Evolutionary conservation across 2,797 vertebrate species (phyloP).

Genomic region (Odontamblyopus rebecca): DNA sequence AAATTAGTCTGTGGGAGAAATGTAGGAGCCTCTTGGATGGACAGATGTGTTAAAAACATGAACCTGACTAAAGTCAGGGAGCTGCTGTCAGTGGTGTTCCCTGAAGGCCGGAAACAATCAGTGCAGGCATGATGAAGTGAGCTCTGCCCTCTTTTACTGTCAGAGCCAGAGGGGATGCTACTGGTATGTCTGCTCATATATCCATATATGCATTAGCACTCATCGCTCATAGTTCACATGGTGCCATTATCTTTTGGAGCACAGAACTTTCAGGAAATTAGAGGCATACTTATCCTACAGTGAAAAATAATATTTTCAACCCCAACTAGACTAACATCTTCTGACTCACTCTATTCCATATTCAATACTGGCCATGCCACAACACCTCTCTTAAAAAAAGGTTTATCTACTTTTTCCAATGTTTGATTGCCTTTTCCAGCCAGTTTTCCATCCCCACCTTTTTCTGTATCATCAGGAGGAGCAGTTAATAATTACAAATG

Average conservation of each 20-base stretch:
- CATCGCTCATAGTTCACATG: constrained; percentile 28
- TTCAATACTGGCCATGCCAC: not conserved
- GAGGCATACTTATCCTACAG: not conserved
- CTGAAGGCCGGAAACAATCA: constrained; percentile 54
- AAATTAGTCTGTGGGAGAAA: not conserved
- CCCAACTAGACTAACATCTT: not conserved
- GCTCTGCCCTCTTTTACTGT: constrained; percentile 34
- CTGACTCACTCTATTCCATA: constrained; percentile 2
- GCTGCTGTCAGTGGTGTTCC: constrained; percentile 43
- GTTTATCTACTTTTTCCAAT: constrained; percentile 19
- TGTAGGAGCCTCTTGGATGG: not conserved
- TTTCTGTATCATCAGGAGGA: constrained; percentile 30
- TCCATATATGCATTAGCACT: constrained; percentile 25
- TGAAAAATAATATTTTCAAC: not conserved
- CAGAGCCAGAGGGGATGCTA: constrained; percentile 43
- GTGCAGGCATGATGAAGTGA: constrained; percentile 44
- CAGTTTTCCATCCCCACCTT: constrained; percentile 30
- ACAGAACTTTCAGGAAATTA: not conserved
- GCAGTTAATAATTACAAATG: constrained; percentile 22
- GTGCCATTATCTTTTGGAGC: constrained; percentile 18
- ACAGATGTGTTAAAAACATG: constrained; percentile 13
- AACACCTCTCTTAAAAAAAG: constrained; percentile 12
- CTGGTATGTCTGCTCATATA: constrained; percentile 46
- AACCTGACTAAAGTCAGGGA: constrained; percentile 22
- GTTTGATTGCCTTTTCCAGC: constrained; percentile 23